A percentile compares a stretch with the other conserved stretches of the same genome.
Evolutionary conservation across 53 echinoderm and acorn worm species (phyloP).

Genomic region (Henricia sp.): DNA sequence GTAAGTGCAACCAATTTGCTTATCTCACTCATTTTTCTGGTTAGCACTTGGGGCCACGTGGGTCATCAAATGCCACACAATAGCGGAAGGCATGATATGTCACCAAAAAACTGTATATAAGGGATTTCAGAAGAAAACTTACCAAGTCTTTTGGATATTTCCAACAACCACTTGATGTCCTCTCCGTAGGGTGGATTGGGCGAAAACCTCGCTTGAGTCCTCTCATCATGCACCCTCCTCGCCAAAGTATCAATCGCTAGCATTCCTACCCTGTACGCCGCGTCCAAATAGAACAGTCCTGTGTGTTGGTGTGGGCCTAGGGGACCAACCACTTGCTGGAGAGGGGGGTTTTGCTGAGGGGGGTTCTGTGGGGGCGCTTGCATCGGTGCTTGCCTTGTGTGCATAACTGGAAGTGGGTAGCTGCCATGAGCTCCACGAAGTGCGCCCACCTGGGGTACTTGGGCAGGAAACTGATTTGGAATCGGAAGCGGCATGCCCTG

Average conservation of each 20-base stretch:
- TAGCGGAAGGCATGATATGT: neutral
- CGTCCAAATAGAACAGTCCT: conserved; percentile 92
- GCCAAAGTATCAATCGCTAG: conserved; percentile 94
- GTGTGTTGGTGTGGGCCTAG: conserved; percentile 85
- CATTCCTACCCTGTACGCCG: conserved; percentile 97
- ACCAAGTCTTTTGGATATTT: conserved; percentile 96
- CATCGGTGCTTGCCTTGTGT: conserved; percentile 50
- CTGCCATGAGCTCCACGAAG: conserved; percentile 23
- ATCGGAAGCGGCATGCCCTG: conserved; percentile 67
- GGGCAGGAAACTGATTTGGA: conserved; percentile 54
- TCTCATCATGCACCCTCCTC: conserved; percentile 94
- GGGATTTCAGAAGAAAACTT: conserved; percentile 28
- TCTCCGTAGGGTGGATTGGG: conserved; percentile 98
- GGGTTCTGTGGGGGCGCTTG: conserved; percentile 27
- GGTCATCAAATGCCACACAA: no score
- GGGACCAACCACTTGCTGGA: conserved; percentile 83
- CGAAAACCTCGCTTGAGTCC: conserved; percentile 93
- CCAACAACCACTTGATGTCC: conserved; percentile 97
- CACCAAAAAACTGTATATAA: neutral
- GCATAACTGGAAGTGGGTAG: conserved; percentile 58
- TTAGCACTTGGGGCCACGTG: no score
- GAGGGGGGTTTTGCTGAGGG: conserved; percentile 69
- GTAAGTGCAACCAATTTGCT: no score
- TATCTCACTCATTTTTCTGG: no score
- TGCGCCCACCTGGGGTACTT: conserved; percentile 31